Evolutionary conservation across 1,140 invertebrate genomes (phyloP).

Genomic region (Ceratoteleas bidentatus): DNA sequence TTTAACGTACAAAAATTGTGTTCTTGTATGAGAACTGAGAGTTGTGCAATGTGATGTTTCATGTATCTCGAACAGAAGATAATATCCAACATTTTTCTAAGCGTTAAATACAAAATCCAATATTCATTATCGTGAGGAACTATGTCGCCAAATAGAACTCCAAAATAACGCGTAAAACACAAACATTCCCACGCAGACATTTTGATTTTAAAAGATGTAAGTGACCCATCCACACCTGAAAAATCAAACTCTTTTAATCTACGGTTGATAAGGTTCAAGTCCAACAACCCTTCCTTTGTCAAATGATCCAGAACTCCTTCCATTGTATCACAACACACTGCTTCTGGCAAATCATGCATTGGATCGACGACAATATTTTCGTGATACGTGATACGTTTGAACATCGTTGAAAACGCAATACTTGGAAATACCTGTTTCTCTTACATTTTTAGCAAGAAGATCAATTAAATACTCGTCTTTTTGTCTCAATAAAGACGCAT

Average conservation of each 20-base stretch:
- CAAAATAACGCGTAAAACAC: conserved; percentile 41
- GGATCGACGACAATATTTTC: conserved; percentile 7
- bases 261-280: not conserved
- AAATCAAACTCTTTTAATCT: conserved; percentile 26
- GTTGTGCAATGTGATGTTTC: conserved; percentile 8
- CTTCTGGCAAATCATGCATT: conserved; percentile 5
- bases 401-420: conserved; percentile 11
- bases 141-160: conserved; percentile 41
- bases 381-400: not conserved
- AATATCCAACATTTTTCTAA: conserved; percentile 42
- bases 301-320: conserved; percentile 5
- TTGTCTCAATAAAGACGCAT: no score
- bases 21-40: conserved; percentile 17
- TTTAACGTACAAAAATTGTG: conserved; percentile 22
- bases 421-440: not conserved
- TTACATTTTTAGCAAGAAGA: not conserved
- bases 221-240: not conserved
- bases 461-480: not conserved
- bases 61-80: conserved; percentile 17
- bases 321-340: conserved; percentile 7
- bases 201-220: conserved; percentile 14
- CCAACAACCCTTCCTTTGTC: not conserved
- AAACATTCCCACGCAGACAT: conserved; percentile 49
- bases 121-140: conserved; percentile 36
- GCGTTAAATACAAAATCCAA: conserved; percentile 39